Conservation (phyloP, 2,113 vertebrate species). For the Lepus europaeus region DNA sequence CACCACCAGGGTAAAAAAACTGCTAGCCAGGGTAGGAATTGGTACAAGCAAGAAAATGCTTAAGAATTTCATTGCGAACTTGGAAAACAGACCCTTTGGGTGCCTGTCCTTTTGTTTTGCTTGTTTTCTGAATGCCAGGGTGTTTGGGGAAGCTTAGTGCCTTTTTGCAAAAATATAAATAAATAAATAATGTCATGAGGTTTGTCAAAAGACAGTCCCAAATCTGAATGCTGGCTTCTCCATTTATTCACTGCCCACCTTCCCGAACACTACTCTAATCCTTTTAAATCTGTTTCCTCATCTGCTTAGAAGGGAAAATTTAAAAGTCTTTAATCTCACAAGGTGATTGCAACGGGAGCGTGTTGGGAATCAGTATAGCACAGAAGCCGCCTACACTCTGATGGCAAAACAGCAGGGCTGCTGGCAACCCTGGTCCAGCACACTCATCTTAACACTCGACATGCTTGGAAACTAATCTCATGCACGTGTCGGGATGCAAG, state of each 20-base stretch:
- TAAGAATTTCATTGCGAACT: not conserved
- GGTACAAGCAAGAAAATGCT: not conserved
- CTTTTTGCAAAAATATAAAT: not conserved
- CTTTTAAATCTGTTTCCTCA: constrained; percentile 32
- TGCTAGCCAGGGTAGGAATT: not conserved
- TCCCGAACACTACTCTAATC: constrained; percentile 4
- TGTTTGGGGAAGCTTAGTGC: not conserved
- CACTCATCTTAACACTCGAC: not conserved
- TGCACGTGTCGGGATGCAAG: no score
- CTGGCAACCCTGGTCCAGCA: not conserved
- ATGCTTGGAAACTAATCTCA: not conserved
- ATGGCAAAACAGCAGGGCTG: not conserved
- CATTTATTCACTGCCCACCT: not conserved
- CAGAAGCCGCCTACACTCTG: not conserved
- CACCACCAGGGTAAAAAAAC: not conserved
- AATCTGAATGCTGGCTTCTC: not conserved
- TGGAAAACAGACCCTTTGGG: not conserved
- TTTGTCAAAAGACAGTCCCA: not conserved
- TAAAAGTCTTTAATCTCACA: constrained; percentile 21
- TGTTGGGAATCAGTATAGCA: fast-evolving
- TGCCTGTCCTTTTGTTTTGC: not conserved
- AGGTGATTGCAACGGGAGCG: not conserved
- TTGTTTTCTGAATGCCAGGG: not conserved
- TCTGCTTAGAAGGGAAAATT: constrained; percentile 21
- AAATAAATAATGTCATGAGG: not conserved